These are phyloP conservation scores for Coboldia fuscipes DNA, from an alignment of 1,140 invertebrate genomes.

Conservation along the genomic window DNA sequence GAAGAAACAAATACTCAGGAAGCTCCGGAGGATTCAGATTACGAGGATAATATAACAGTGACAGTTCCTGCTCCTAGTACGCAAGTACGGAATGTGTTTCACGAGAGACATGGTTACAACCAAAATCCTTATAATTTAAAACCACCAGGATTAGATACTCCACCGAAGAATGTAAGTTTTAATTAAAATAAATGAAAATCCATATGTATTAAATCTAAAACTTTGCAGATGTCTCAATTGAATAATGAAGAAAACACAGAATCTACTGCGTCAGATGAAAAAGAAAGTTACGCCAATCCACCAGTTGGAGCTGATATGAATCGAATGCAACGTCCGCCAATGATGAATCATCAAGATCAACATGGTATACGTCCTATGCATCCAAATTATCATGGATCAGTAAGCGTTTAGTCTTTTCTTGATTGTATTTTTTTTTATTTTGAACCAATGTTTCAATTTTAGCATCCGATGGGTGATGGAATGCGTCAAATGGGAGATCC, in stretches of 20 bases:
- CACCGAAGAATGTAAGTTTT: slow-evolving; percentile 11
- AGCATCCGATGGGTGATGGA: background rate
- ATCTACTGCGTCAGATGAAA: too few species aligned
- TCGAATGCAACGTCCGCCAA: too few species aligned
- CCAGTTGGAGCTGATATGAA: too few species aligned
- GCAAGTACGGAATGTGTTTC: slow-evolving; percentile 7
- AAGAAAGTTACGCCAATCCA: too few species aligned
- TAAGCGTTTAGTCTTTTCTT: too few species aligned
- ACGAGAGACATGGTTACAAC: slow-evolving; percentile 7
- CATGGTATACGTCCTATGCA: too few species aligned
- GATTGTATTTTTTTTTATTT: slow-evolving; percentile 1
- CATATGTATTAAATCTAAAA: too few species aligned
- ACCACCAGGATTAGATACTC: slow-evolving; percentile 13
- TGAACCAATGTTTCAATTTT: background rate
- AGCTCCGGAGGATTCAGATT: slow-evolving; percentile 24
- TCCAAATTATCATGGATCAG: too few species aligned
- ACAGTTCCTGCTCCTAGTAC: slow-evolving; percentile 23
- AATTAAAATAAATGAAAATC: too few species aligned
- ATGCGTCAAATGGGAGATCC: background rate
- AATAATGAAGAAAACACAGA: too few species aligned
- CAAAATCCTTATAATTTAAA: slow-evolving; percentile 9
- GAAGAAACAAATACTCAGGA: background rate
- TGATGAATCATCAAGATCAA: too few species aligned
- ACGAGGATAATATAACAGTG: slow-evolving; percentile 31
- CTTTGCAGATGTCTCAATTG: too few species aligned